Evolutionary conservation across 2,113 vertebrate genomes (phyloP).

Genomic region (Paratilapia polleni): DNA sequence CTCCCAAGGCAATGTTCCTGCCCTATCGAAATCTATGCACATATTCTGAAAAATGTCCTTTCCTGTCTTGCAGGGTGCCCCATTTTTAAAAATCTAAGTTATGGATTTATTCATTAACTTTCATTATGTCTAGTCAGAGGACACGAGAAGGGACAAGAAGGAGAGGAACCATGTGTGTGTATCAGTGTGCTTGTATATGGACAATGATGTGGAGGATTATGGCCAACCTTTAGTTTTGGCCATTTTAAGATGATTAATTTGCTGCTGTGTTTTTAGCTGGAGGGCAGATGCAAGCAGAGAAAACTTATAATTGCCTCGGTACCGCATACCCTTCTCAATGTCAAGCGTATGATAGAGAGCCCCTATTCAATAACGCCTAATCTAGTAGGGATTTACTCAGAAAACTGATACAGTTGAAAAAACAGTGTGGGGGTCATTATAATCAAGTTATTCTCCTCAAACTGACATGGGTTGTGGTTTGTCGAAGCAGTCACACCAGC

Average conservation of each 20-base stretch:
- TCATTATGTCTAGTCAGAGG: conserved; percentile 68
- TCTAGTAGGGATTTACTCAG: conserved; percentile 48
- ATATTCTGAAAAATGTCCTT: conserved; percentile 53
- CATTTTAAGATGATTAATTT: conserved; percentile 79
- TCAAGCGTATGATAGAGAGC: conserved; percentile 52
- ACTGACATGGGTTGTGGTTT: neutral
- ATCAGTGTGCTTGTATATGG: conserved; percentile 23
- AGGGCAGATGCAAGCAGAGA: conserved; percentile 70
- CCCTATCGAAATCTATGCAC: conserved; percentile 38
- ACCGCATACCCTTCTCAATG: conserved; percentile 70
- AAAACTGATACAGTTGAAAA: conserved; percentile 33
- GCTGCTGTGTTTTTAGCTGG: conserved; percentile 66
- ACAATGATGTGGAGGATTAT: conserved; percentile 71
- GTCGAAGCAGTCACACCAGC: neutral
- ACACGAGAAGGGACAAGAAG: conserved; percentile 57
- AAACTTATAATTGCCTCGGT: conserved; percentile 76
- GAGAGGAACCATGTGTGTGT: conserved; percentile 9
- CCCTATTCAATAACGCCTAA: conserved; percentile 54
- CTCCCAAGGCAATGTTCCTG: conserved; percentile 6
- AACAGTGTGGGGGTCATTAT: conserved; percentile 5
- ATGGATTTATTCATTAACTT: conserved; percentile 76
- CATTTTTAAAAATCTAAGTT: conserved; percentile 64
- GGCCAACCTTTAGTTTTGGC: conserved; percentile 73
- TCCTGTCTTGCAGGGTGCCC: conserved; percentile 38
- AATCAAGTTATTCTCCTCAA: conserved; percentile 1